Conservation (phyloP, 2,797 vertebrate genomes). For the Carcharodon carcharias region DNA sequence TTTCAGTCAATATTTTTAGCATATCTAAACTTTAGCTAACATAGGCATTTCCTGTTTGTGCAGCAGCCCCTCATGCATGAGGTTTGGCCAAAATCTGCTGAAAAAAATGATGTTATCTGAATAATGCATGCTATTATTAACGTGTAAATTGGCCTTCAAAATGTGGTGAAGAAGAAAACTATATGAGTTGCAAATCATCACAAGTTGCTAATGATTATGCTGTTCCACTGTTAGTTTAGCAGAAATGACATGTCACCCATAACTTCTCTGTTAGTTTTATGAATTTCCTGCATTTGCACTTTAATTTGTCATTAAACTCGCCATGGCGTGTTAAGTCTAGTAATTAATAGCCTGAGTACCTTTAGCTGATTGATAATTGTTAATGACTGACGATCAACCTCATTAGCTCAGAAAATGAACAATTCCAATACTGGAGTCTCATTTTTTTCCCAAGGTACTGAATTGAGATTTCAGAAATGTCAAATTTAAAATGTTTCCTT, state of each 20-base stretch:
- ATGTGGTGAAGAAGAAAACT: background rate
- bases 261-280: background rate
- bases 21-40: background rate
- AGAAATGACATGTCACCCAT: background rate
- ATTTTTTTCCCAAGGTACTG: background rate
- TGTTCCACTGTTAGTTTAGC: background rate
- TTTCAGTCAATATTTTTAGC: background rate
- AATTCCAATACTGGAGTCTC: background rate
- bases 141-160: background rate
- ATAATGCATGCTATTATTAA: background rate
- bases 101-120: background rate
- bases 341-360: background rate
- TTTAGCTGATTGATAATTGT: background rate
- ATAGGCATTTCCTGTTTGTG: background rate
- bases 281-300: background rate
- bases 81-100: background rate
- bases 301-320: background rate
- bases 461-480: background rate
- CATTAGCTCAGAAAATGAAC: background rate
- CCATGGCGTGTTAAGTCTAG: background rate
- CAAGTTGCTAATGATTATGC: background rate
- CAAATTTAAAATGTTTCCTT: background rate
- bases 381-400: background rate
- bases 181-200: background rate
- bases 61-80: background rate